Evolutionary conservation across 2,888 invertebrate genomes (phyloP).

Genomic region (Gymnoscelis rufifasciata): DNA sequence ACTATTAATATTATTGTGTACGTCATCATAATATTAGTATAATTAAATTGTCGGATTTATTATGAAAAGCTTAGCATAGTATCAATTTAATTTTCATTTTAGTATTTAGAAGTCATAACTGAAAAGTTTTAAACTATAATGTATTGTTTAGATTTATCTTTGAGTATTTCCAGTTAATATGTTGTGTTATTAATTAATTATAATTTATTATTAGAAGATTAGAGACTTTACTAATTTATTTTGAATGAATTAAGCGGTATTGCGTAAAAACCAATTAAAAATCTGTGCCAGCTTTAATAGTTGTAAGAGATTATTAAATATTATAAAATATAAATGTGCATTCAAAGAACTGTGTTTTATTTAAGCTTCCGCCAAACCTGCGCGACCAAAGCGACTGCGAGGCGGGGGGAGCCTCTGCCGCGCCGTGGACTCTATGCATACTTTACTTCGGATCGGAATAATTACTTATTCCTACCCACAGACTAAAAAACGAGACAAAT

Average conservation of each 20-base stretch:
- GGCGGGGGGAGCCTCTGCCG: too few species aligned
- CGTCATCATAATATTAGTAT: constrained; percentile 20
- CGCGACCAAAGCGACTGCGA: not conserved
- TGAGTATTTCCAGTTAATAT: too few species aligned
- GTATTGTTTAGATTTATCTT: too few species aligned
- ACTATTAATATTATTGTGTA: constrained; percentile 9
- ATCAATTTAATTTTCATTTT: constrained; percentile 17
- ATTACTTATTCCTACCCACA: too few species aligned
- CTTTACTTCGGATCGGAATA: not conserved
- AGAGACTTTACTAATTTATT: not conserved
- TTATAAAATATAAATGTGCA: constrained; percentile 68
- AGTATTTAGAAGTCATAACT: too few species aligned
- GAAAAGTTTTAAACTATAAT: too few species aligned
- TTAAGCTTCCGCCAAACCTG: not conserved
- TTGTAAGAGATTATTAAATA: constrained; percentile 58
- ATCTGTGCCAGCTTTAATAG: constrained; percentile 76
- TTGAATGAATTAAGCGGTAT: constrained; percentile 44
- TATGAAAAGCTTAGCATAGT: constrained; percentile 39
- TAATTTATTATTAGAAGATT: constrained; percentile 21
- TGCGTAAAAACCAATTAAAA: constrained; percentile 63
- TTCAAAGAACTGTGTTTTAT: constrained; percentile 39
- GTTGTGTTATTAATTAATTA: constrained; percentile 15
- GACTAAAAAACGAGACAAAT: too few species aligned
- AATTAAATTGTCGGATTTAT: constrained; percentile 38
- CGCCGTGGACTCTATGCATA: too few species aligned